Evolutionary conservation across 2,113 vertebrate species (phyloP).

Genomic region (Dipodomys stephensi): DNA sequence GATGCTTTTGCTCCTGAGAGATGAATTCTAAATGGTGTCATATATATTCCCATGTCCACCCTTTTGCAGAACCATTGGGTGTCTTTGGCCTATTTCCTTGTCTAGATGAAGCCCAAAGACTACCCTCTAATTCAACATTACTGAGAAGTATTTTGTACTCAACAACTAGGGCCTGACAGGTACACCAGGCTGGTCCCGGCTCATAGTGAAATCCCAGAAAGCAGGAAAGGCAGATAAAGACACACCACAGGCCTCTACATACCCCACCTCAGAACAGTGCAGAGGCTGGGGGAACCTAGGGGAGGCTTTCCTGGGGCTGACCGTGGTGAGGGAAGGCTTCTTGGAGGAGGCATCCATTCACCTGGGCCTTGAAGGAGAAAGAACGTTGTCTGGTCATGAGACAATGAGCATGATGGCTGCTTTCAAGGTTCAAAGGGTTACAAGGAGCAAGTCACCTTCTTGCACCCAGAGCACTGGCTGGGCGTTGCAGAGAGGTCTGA

Average conservation of each 20-base stretch:
- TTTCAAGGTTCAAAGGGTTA: background rate
- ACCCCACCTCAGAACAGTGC: background rate
- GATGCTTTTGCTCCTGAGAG: too few species aligned
- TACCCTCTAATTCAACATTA: background rate
- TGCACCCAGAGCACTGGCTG: background rate
- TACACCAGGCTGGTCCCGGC: background rate
- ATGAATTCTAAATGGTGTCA: too few species aligned
- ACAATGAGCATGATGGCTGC: background rate
- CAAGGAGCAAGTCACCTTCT: background rate
- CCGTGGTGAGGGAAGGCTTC: background rate
- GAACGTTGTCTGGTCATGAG: background rate
- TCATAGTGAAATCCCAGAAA: background rate
- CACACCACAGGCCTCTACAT: background rate
- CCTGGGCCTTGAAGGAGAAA: background rate
- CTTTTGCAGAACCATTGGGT: background rate
- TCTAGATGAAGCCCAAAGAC: background rate
- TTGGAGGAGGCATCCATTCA: background rate
- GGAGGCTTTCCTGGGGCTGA: background rate
- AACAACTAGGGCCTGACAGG: background rate
- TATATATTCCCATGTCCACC: background rate
- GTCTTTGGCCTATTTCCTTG: background rate
- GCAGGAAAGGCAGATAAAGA: background rate
- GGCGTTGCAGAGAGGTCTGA: background rate
- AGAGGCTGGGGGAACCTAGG: background rate
- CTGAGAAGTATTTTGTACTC: background rate